phyloP scores from a whole-genome alignment of 2,113 vertebrate species.

The Campylorhamphus procurvoides region DNA sequence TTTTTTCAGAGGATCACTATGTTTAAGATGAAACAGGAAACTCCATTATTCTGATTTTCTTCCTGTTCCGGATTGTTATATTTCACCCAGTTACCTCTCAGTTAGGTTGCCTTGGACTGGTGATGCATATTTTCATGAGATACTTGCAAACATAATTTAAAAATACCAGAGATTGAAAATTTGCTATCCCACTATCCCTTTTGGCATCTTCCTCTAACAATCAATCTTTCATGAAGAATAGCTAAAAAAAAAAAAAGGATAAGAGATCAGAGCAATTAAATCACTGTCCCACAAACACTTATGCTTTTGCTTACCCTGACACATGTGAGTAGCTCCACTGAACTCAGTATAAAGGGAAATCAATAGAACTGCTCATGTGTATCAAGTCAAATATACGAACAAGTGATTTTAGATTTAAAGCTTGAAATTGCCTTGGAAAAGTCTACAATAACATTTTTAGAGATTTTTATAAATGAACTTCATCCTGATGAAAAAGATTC shows the following conservation, averaged over 20 bases:
- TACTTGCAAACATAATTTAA: not conserved
- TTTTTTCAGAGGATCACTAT: not conserved
- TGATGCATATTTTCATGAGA: not conserved
- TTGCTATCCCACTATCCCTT: not conserved
- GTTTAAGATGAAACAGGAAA: not conserved
- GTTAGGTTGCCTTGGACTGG: not conserved
- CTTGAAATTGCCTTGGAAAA: not conserved
- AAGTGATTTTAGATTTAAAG: not conserved
- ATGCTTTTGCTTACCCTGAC: constrained; percentile 34
- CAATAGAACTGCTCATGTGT: constrained; percentile 42
- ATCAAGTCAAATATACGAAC: constrained; percentile 17
- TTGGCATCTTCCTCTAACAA: not conserved
- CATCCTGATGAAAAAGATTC: not conserved
- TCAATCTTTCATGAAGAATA: not conserved
- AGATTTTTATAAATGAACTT: not conserved
- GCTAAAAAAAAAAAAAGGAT: not conserved
- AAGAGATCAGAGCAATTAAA: constrained; percentile 28
- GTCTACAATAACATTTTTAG: not conserved
- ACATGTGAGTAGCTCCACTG: constrained; percentile 40
- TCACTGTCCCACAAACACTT: constrained; percentile 42
- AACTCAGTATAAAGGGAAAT: constrained; percentile 33
- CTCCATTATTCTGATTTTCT: not conserved
- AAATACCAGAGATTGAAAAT: not conserved
- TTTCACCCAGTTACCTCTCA: not conserved
- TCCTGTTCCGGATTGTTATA: not conserved